These are phyloP conservation scores for Tetranychus piercei DNA, from an alignment of 2,888 invertebrate genomes.

Conservation along the genomic window DNA sequence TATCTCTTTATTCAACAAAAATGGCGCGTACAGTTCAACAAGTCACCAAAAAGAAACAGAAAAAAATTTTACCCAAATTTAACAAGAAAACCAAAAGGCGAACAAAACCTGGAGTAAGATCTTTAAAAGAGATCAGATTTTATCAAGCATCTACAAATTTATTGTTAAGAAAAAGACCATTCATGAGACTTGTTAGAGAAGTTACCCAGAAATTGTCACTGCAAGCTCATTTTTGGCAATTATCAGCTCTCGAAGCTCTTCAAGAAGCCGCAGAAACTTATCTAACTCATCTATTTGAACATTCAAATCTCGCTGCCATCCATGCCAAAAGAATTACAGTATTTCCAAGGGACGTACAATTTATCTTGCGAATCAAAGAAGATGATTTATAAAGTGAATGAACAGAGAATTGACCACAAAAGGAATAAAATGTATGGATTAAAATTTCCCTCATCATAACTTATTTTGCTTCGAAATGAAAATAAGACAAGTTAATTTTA, in stretches of 20 bases:
- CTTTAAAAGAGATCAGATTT: background rate
- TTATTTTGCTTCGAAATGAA: no score
- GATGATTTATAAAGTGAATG: background rate
- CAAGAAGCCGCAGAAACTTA: background rate
- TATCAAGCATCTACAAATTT: background rate
- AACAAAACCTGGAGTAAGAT: background rate
- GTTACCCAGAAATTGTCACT: background rate
- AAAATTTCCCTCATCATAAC: no score
- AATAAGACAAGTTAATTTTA: no score
- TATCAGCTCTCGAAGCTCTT: background rate
- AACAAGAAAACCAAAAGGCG: background rate
- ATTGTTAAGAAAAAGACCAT: background rate
- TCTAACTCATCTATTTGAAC: background rate
- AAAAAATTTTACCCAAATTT: background rate
- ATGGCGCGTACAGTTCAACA: background rate
- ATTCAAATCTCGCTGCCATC: constrained; percentile 3
- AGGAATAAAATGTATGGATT: no score
- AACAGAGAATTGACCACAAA: no score
- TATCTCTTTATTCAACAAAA: background rate
- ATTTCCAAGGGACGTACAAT: background rate
- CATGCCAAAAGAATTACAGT: constrained; percentile 1
- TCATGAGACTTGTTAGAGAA: background rate
- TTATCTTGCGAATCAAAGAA: background rate
- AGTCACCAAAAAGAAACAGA: background rate
- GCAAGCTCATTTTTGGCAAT: background rate